A percentile compares a stretch with the other conserved stretches of the same genome.
These are phyloP conservation scores for Cricetomys ansorgei DNA, from an alignment of 2,113 vertebrate species.

Conservation along the genomic window DNA sequence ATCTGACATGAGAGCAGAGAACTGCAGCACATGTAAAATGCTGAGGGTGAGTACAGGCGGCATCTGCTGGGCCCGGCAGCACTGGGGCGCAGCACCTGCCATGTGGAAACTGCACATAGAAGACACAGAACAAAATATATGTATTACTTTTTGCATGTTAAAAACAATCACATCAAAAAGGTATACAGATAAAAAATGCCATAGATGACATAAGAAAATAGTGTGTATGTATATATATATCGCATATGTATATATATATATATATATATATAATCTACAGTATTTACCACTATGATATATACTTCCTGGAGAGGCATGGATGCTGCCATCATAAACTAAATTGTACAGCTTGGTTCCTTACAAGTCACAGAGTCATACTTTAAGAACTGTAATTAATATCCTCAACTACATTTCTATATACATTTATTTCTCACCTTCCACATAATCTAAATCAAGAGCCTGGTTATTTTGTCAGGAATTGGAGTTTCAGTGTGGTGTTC, in stretches of 20 bases:
- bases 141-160: conserved; percentile 90
- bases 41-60: neutral
- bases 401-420: conserved; percentile 84
- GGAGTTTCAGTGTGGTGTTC: conserved; percentile 83
- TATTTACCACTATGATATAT: conserved; percentile 88
- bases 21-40: neutral
- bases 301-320: conserved; percentile 78
- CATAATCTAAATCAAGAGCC: conserved; percentile 82
- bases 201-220: conserved; percentile 92
- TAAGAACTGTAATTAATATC: conserved; percentile 85
- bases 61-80: neutral
- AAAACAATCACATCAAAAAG: conserved; percentile 90
- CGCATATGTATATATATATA: conserved; percentile 86
- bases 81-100: neutral
- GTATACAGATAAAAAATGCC: conserved; percentile 90
- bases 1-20: conserved; percentile 44
- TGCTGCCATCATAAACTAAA: conserved; percentile 85
- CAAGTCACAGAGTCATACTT: conserved; percentile 86
- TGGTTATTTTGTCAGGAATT: conserved; percentile 70
- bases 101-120: conserved; percentile 72
- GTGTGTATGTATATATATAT: conserved; percentile 85
- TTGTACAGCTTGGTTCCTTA: conserved; percentile 86
- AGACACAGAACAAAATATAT: conserved; percentile 83
- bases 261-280: conserved; percentile 88
- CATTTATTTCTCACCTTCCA: conserved; percentile 84